Evolutionary conservation across 92 coral and sea anemone species (phyloP).

Genomic region (Palythoa grandiflora): DNA sequence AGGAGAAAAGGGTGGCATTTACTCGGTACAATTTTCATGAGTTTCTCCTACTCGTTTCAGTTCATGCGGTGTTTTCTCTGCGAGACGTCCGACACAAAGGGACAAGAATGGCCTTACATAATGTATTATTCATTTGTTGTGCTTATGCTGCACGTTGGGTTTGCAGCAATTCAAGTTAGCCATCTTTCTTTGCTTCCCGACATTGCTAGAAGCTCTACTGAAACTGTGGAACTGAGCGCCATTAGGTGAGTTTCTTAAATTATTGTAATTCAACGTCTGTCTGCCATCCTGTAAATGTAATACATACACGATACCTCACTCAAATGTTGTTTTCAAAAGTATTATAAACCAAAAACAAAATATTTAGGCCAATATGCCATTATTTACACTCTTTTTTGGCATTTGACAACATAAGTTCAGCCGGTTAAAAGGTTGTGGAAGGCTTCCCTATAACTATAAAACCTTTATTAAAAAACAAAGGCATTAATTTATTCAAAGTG

Average conservation of each 20-base stretch:
- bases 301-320: no score
- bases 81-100: constrained; percentile 1
- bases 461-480: no score
- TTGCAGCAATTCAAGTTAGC: constrained; percentile 61
- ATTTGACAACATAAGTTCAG: no score
- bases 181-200: constrained; percentile 66
- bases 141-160: constrained; percentile 46
- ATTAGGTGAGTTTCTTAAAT: constrained; percentile 50
- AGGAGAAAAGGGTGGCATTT: constrained; percentile 73
- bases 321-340: no score
- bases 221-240: constrained; percentile 62
- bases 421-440: no score
- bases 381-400: no score
- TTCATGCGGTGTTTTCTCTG: constrained; percentile 68
- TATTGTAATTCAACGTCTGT: not conserved
- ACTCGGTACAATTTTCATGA: constrained; percentile 57
- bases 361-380: no score
- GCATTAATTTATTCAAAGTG: no score
- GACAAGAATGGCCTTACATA: constrained; percentile 42
- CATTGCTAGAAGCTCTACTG: constrained; percentile 43
- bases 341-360: no score
- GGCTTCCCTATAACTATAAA: no score
- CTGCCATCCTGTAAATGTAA: no score
- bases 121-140: constrained; percentile 30
- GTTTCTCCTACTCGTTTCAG: constrained; percentile 52